Conservation (phyloP, 2,113 vertebrate species). For the Prionailurus viverrinus region DNA sequence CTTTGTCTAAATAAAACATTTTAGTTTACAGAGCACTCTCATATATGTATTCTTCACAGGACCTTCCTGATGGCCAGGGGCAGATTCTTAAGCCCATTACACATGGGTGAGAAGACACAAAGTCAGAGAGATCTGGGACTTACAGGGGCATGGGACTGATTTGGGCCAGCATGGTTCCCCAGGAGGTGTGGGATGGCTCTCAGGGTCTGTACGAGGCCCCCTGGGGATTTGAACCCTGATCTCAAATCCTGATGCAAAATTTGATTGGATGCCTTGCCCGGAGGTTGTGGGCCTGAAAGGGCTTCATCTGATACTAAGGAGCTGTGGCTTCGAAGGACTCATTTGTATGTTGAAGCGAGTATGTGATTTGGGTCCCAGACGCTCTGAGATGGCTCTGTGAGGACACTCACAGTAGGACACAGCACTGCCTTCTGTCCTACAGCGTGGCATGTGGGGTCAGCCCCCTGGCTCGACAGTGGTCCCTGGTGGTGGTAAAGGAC, state of each 20-base stretch:
- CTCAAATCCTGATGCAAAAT: background rate
- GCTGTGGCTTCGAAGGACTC: background rate
- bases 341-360: background rate
- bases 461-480: background rate
- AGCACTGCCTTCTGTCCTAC: background rate
- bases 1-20: background rate
- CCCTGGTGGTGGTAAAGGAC: conserved; percentile 79
- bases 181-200: background rate
- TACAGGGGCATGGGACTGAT: fast-evolving
- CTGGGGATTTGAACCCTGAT: background rate
- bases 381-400: background rate
- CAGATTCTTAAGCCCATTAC: background rate
- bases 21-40: background rate
- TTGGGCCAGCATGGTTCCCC: background rate
- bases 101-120: background rate
- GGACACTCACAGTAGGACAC: too few relatives aligned
- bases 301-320: background rate
- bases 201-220: background rate
- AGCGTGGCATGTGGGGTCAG: background rate
- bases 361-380: background rate
- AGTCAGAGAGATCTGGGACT: too few relatives aligned
- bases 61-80: background rate
- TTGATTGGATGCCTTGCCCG: background rate
- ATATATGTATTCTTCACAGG: background rate
- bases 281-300: background rate